A percentile compares a stretch with the other conserved stretches of the same genome.
phyloP scores from a whole-genome alignment of 2,888 invertebrate genomes.

The Clitarchus hookeri region DNA sequence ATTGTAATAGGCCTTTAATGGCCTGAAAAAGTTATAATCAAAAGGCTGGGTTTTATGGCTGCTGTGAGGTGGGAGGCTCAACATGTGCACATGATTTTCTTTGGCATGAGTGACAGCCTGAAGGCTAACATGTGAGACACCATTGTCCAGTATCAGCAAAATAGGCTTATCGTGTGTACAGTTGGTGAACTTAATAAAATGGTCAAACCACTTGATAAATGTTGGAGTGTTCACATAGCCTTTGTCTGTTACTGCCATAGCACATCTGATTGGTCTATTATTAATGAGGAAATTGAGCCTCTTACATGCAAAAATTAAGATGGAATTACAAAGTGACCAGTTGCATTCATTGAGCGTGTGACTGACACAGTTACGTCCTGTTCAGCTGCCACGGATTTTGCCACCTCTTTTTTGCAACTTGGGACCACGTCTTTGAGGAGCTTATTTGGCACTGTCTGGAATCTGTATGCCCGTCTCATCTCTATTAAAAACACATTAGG shows the following conservation, averaged over 20 bases:
- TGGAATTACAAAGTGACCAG: neutral
- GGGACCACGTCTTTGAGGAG: neutral
- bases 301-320: neutral
- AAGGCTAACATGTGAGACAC: neutral
- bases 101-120: neutral
- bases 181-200: too few species aligned
- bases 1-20: conserved; percentile 3
- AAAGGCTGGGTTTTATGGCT: conserved; percentile 11
- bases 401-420: too few species aligned
- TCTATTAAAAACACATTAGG: neutral
- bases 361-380: neutral
- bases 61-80: too few species aligned
- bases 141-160: neutral
- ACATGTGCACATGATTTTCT: too few species aligned
- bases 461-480: neutral
- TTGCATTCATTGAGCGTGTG: neutral
- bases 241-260: neutral
- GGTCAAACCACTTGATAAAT: too few species aligned
- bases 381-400: neutral
- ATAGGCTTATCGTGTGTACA: neutral
- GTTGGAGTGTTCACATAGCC: conserved; percentile 20
- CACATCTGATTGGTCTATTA: neutral
- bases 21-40: neutral
- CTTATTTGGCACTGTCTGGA: neutral
- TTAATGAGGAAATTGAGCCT: neutral